These are phyloP conservation scores for Rotaria socialis DNA, from an alignment of 2,888 invertebrate genomes.

Conservation along the genomic window DNA sequence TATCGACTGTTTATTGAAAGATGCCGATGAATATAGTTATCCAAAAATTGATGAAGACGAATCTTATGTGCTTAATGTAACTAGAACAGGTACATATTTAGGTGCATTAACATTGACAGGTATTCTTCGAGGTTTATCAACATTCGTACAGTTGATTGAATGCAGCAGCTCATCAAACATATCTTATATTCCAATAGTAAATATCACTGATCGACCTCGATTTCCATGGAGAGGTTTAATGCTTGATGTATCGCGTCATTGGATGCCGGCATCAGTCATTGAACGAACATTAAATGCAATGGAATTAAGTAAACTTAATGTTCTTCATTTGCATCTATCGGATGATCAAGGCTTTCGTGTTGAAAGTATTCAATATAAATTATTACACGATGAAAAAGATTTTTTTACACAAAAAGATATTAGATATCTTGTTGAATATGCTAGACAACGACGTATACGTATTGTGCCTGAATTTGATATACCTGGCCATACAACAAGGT, in stretches of 20 bases:
- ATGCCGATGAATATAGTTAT: not conserved
- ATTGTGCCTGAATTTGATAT: slow-evolving; percentile 44
- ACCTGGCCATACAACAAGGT: slow-evolving; percentile 54
- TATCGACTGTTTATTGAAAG: not conserved
- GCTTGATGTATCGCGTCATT: not conserved
- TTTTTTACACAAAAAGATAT: slow-evolving; percentile 44
- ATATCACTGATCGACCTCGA: not conserved
- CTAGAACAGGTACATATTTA: not conserved
- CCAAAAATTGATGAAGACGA: not conserved
- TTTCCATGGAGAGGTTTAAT: not conserved
- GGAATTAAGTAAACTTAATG: slow-evolving; percentile 16
- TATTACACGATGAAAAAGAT: slow-evolving; percentile 14
- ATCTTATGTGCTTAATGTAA: not conserved
- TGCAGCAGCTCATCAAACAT: not conserved
- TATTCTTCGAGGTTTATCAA: slow-evolving; percentile 3
- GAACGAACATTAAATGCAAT: slow-evolving; percentile 33
- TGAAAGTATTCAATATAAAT: not conserved
- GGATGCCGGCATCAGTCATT: not conserved
- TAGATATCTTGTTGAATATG: slow-evolving; percentile 42
- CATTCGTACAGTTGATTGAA: not conserved
- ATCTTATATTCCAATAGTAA: not conserved
- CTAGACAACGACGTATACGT: slow-evolving; percentile 42
- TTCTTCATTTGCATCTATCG: slow-evolving; percentile 15
- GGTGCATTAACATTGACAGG: not conserved
- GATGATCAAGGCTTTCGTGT: slow-evolving; percentile 36